phyloP scores from a whole-genome alignment of 2,888 invertebrate species.

The Pristionchus arcanus region DNA sequence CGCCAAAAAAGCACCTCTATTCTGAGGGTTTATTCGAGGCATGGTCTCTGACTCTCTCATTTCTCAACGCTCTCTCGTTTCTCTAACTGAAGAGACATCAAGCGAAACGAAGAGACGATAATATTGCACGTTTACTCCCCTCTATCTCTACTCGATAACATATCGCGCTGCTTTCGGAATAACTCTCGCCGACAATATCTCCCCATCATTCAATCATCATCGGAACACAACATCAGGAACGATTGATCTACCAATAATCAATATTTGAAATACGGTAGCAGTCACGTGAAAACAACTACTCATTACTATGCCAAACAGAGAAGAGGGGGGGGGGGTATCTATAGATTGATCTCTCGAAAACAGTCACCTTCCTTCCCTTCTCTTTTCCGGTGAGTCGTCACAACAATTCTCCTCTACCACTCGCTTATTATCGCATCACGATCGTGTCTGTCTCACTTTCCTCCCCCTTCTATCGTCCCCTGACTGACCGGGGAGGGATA shows the following conservation, averaged over 20 bases:
- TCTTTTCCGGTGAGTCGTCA: slow-evolving; percentile 9
- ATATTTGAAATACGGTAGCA: not conserved
- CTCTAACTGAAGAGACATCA: too few relatives aligned
- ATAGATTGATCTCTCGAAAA: slow-evolving; percentile 48
- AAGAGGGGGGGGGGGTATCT: not conserved
- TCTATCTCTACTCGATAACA: not conserved
- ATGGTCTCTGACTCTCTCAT: too few relatives aligned
- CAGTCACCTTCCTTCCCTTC: slow-evolving; percentile 16
- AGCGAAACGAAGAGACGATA: too few relatives aligned
- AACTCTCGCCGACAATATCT: not conserved
- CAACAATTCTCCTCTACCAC: slow-evolving; percentile 7
- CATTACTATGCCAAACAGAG: slow-evolving; percentile 9
- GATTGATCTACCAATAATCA: not conserved
- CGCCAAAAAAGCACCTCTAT: not conserved
- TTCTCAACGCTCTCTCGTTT: too few relatives aligned
- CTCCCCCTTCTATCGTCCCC: not conserved
- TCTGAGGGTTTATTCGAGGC: not conserved
- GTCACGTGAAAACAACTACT: not conserved
- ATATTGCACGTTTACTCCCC: too few relatives aligned
- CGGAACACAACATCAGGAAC: not conserved
- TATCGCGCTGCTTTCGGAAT: not conserved
- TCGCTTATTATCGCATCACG: slow-evolving; percentile 39
- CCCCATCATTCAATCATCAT: not conserved
- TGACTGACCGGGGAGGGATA: not conserved
- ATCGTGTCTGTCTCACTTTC: not conserved